Base-by-base conservation (phyloP, 2,888 invertebrate genomes). In the Drosophila bunnanda region DNA sequence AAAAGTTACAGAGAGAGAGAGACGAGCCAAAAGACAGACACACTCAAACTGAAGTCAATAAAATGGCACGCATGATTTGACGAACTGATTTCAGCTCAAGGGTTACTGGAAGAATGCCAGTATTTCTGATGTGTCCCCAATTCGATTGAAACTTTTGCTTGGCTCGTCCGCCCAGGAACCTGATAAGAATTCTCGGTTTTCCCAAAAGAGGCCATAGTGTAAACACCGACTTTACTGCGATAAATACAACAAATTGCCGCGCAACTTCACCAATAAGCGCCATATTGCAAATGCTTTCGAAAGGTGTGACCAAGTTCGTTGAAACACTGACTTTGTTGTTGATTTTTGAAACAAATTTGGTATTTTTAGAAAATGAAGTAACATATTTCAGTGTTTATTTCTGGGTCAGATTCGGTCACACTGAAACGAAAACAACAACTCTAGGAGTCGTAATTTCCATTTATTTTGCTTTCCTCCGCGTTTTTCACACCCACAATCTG, bases 401-500 rank as follows among this genome's bases (percentile, higher is more conserved):
- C 20, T 50, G 4, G 5, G 8, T 32, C 5, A 20, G 4, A 20
- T 32, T 30, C 28, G 59, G 53, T 41, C 46, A 48, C 36, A 44
- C 46, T 30, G 25, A 22, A 32, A 32, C 38, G 30, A 30, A 48
- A 48, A 48, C 48, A 48, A 34, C 32, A 38, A 32, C 32, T 64
- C 48, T 15, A 10, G 15, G 15, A 34, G 28, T 48, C 65, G 55
- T 67, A 65, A 65, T 67, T 55, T 55, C 34, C 64, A 67, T 66
- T 66, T 68, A 68, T 65, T 68, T 68, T 65, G 39, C 48, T 68
- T 68, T 68, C 48, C 32, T 50, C 39, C 54, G 54, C 48, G 38
- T 41, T 66, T 65, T 65, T 68, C 41, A 46, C 48, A 55, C 34
- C 50, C 55, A 65, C 61, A 22, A 53, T 22, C 17, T 36, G 55